Conservation (phyloP, 2,113 vertebrate genomes). For the Lathamus discolor region DNA sequence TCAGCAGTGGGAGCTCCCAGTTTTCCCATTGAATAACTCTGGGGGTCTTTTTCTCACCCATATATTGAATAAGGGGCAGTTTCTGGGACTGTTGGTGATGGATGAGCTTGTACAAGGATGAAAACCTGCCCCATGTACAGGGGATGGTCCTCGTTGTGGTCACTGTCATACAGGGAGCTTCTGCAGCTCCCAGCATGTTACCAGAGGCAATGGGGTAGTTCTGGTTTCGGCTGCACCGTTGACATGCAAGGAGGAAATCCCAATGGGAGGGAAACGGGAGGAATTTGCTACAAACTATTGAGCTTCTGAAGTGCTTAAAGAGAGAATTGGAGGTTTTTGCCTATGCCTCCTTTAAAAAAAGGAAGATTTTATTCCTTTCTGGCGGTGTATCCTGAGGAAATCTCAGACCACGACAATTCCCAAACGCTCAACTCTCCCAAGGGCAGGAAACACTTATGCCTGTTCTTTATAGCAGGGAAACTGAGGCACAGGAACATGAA, state of each 20-base stretch:
- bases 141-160: accelerated
- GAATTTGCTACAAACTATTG: neutral
- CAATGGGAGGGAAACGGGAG: neutral
- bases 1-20: neutral
- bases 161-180: neutral
- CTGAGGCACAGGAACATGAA: neutral
- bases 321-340: neutral
- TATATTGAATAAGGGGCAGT: neutral
- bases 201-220: neutral
- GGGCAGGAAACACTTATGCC: neutral
- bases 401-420: neutral
- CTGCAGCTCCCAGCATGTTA: accelerated
- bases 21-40: neutral
- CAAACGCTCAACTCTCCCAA: neutral
- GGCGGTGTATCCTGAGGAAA: neutral
- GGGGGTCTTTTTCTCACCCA: neutral
- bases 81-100: neutral
- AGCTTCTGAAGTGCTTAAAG: neutral
- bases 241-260: neutral
- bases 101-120: neutral
- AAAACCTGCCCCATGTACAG: neutral
- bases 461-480: neutral
- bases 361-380: neutral
- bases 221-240: neutral
- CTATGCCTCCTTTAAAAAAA: neutral